These are phyloP conservation scores for Pseudonaja textilis DNA, from an alignment of 2,113 vertebrate genomes.

Conservation along the genomic window DNA sequence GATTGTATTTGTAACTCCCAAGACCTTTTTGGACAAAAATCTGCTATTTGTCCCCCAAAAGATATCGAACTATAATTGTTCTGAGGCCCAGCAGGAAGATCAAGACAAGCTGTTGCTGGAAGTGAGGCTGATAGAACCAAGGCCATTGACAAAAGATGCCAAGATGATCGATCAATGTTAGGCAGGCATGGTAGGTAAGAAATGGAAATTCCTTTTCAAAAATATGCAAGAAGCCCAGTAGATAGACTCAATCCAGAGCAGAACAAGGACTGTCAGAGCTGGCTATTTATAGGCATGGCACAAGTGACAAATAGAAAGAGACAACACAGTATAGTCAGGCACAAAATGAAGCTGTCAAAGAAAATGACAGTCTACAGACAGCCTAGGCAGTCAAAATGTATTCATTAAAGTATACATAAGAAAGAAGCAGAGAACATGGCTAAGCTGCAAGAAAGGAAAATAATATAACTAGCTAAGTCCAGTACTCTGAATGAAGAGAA, in stretches of 20 bases:
- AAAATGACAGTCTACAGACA: neutral
- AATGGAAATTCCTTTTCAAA: neutral
- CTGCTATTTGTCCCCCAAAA: neutral
- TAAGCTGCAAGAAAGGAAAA: neutral
- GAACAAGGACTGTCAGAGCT: neutral
- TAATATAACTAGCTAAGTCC: neutral
- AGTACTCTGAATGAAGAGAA: neutral
- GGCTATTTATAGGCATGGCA: constrained; percentile 18
- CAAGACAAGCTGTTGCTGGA: neutral
- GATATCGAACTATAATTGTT: neutral
- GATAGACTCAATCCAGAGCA: neutral
- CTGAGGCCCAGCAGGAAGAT: neutral
- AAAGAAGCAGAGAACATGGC: neutral
- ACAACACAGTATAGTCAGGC: neutral
- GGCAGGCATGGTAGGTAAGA: neutral
- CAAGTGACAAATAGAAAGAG: neutral
- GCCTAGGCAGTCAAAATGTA: neutral
- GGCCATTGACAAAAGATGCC: neutral
- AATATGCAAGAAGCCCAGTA: neutral
- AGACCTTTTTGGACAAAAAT: neutral
- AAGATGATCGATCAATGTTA: neutral
- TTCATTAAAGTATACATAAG: neutral
- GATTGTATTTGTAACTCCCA: neutral
- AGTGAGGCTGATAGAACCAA: neutral
- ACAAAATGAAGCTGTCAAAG: neutral